Base-by-base conservation (phyloP, 2,888 invertebrate species). In the Amiota minor region DNA sequence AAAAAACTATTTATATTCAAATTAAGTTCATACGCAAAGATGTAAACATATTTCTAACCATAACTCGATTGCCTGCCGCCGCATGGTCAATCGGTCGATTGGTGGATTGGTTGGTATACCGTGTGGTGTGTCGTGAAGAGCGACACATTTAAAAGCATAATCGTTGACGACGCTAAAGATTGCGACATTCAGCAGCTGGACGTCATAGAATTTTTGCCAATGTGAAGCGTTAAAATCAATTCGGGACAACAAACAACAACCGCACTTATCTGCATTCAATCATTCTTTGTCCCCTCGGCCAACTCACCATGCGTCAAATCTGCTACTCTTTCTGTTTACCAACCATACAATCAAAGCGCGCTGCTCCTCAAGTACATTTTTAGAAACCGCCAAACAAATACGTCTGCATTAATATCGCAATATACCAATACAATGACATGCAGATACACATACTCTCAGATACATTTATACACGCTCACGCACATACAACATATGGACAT, bases 341-440 rank as follows among this genome's bases (percentile, higher is more conserved):
- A 35, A 35, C 2, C 35, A 35, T 35, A 35, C 35, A 35, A 35
- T 35, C 35, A 35, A 35, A 35, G 35, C 35, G 6, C 35, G 35
- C 35, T 35, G 35, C 35, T 35, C 35, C 35, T 65, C 65, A 65
- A 65, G 65, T 65, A 65, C 65, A 47, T 65, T 59, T 16, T 59
- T 20, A 59, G 59, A 65, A 65, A 47, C 46, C 46, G 46, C n/a
- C 65, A 47, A 46, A 65, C 65, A 45, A 45, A 65, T 11, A 65
- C 65, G 47, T 65, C 46, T 56, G 59, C 70, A 70, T 23, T 69
- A 53, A 67, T 47, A 67, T 67, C 59, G 59, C 59, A 59, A 59
- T 20, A 59, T 16, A 59, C 35, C 35, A 59, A n/a, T 20, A 9
- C 59, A 10, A 53, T 23, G 53, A 68, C 10, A 53, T 12, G 10